Conservation (phyloP, 1,140 invertebrate genomes). For the Caenorhabditis tropicalis region DNA sequence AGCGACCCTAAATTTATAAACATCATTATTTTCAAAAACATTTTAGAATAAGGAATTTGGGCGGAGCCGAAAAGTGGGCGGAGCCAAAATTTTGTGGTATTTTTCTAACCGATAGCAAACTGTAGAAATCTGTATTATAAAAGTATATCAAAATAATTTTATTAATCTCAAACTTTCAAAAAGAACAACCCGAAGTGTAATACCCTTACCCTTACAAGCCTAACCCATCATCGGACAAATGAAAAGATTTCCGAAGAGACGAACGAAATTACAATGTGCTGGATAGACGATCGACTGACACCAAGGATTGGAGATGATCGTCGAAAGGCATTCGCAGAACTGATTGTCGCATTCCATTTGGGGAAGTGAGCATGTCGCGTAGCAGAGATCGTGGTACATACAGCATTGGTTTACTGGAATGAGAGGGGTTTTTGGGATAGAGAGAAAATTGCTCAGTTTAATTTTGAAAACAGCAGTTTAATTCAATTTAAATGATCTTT, state of each 20-base stretch:
- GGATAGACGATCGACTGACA: constrained; percentile 16
- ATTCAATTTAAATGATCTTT: too few species aligned
- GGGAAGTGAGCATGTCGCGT: not conserved
- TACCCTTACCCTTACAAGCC: not conserved
- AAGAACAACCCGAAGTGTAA: too few species aligned
- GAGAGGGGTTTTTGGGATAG: not conserved
- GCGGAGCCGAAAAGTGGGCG: too few species aligned
- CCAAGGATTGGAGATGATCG: constrained; percentile 11
- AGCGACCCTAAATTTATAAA: too few species aligned
- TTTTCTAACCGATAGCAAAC: too few species aligned
- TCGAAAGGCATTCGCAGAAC: not conserved
- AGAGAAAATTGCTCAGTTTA: not conserved
- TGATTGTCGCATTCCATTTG: constrained; percentile 41
- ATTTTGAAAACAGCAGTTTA: too few species aligned
- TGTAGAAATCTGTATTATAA: too few species aligned
- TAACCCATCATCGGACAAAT: constrained; percentile 37
- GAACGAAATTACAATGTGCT: constrained; percentile 17
- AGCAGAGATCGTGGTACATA: constrained; percentile 23
- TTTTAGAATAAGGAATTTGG: too few species aligned
- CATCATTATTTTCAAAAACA: too few species aligned
- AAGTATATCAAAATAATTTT: too few species aligned
- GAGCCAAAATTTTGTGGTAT: too few species aligned
- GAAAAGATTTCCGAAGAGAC: constrained; percentile 12
- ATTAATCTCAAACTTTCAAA: too few species aligned
- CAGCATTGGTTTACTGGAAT: constrained; percentile 43